These are phyloP conservation scores for Rotaria magnacalcarata DNA, from an alignment of 2,888 invertebrate genomes.

Conservation along the genomic window DNA sequence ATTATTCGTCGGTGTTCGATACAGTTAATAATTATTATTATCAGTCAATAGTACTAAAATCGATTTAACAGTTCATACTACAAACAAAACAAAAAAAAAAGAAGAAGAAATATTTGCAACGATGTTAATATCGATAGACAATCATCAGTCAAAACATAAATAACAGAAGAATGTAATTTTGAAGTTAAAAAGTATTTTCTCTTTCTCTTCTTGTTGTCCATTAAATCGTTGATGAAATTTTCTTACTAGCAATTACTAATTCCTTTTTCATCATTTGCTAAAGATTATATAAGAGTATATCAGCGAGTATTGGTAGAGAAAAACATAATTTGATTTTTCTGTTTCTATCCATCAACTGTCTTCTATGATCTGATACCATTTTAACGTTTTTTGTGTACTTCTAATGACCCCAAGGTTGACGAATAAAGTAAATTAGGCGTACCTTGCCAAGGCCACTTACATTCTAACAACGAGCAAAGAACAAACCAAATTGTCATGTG, in stretches of 20 bases:
- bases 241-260: neutral
- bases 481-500: conserved; percentile 13
- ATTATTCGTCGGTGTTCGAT: no score
- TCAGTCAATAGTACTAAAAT: no score
- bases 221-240: neutral
- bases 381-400: neutral
- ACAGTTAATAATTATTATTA: no score
- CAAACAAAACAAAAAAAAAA: no score
- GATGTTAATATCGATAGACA: neutral
- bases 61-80: no score
- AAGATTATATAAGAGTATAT: neutral
- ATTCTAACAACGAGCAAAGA: neutral
- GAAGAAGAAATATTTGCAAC: neutral
- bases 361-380: neutral
- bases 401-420: neutral
- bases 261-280: neutral
- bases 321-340: neutral
- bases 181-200: neutral
- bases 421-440: neutral
- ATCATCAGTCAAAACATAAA: neutral
- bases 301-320: neutral
- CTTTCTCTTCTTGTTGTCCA: neutral
- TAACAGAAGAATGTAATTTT: neutral
- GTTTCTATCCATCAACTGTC: neutral
- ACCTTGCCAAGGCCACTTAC: neutral